A percentile compares a stretch with the other conserved stretches of the same genome.
Conservation (phyloP, 2,888 invertebrate genomes). For the Sipunculus nudus region DNA sequence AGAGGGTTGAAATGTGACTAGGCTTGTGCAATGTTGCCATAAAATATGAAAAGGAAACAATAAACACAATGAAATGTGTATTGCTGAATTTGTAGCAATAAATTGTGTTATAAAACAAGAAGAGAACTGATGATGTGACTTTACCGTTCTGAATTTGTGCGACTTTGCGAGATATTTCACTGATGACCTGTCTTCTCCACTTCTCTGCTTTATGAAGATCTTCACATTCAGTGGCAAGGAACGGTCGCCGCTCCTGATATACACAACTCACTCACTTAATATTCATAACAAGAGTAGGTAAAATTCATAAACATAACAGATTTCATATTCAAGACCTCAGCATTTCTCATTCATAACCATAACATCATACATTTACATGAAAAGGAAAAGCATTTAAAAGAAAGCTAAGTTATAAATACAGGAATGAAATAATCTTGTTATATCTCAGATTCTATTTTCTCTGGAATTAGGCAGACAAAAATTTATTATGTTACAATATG, state of each 20-base stretch:
- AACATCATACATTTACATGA: neutral
- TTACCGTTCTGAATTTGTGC: slow-evolving; percentile 97
- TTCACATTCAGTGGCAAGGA: slow-evolving; percentile 93
- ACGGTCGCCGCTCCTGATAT: slow-evolving; percentile 82
- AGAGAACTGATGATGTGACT: no score
- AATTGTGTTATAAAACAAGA: no score
- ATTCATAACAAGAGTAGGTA: neutral
- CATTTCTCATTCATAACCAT: neutral
- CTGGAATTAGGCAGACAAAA: no score
- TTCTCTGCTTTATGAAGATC: slow-evolving; percentile 92
- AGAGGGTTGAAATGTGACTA: no score
- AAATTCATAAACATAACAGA: neutral
- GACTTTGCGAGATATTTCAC: slow-evolving; percentile 98
- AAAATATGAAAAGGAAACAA: no score
- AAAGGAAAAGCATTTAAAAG: neutral
- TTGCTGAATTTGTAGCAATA: no score
- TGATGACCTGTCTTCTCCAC: slow-evolving; percentile 95
- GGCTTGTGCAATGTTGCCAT: no score
- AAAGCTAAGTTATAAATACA: neutral
- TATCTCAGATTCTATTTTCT: no score
- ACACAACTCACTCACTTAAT: slow-evolving; percentile 26
- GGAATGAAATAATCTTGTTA: no score
- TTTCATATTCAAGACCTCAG: neutral
- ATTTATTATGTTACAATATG: no score
- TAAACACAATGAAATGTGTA: no score